phyloP scores from a whole-genome alignment of 2,888 invertebrate genomes.

The Epistrophe grossulariae region DNA sequence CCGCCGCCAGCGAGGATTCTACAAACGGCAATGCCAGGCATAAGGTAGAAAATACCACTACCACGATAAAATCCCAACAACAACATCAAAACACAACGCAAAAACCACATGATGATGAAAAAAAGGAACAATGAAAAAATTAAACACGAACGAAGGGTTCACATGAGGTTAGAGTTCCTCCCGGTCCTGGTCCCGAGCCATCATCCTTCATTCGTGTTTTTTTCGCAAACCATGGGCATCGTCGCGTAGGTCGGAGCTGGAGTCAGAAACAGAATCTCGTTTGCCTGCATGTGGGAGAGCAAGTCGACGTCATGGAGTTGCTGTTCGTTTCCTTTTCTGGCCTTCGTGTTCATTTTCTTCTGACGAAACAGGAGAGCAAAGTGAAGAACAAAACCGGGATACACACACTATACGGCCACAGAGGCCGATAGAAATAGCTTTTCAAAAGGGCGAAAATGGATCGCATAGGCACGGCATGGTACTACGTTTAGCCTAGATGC shows the following conservation, averaged over 20 bases:
- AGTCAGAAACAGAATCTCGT: constrained; percentile 36
- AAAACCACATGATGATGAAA: constrained; percentile 62
- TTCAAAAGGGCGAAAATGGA: constrained; percentile 32
- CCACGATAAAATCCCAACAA: constrained; percentile 15
- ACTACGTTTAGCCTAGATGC: constrained; percentile 2
- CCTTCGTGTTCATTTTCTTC: constrained; percentile 34
- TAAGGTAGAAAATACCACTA: constrained; percentile 48
- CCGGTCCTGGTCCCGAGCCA: constrained; percentile 27
- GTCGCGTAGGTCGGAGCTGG: background rate
- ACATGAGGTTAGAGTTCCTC: constrained; percentile 75
- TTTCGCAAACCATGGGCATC: constrained; percentile 4
- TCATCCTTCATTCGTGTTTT: constrained; percentile 21
- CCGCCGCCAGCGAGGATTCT: constrained; percentile 64
- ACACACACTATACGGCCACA: constrained; percentile 7
- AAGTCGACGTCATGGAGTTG: constrained; percentile 42
- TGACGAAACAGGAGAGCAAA: constrained; percentile 47
- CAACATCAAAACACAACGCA: constrained; percentile 46
- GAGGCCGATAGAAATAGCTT: constrained; percentile 11
- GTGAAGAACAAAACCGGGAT: constrained; percentile 38
- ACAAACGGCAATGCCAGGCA: constrained; percentile 55
- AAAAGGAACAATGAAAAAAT: constrained; percentile 68
- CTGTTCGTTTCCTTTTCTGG: constrained; percentile 60
- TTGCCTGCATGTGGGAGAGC: constrained; percentile 53
- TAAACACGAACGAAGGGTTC: constrained; percentile 69
- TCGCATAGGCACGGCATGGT: background rate